Evolutionary conservation across 2,888 invertebrate species (phyloP).

Genomic region (Acleris laterana): DNA sequence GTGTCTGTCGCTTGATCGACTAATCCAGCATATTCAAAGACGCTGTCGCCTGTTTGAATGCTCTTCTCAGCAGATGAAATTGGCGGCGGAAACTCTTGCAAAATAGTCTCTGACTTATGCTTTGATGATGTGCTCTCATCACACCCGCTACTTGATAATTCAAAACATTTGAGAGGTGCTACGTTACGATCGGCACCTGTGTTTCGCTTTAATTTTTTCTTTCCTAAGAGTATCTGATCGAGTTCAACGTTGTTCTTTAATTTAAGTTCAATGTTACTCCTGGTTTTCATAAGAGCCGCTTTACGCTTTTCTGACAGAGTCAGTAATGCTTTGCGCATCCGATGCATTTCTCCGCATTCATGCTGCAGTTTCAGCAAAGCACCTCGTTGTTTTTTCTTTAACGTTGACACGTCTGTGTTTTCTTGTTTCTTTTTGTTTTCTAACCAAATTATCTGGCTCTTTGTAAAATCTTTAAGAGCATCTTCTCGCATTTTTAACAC

Average conservation of each 20-base stretch:
- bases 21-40: conserved; percentile 38
- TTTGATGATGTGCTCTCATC: conserved; percentile 63
- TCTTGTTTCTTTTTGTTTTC: conserved; percentile 78
- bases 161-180: conserved; percentile 75
- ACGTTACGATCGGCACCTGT: conserved; percentile 55
- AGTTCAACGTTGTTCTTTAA: conserved; percentile 67
- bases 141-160: conserved; percentile 74
- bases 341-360: conserved; percentile 88
- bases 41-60: conserved; percentile 66
- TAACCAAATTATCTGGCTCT: conserved; percentile 78
- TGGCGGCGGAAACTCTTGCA: conserved; percentile 36
- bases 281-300: conserved; percentile 74
- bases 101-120: conserved; percentile 41
- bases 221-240: conserved; percentile 66
- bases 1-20: conserved; percentile 53
- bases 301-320: conserved; percentile 74
- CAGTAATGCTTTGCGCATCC: conserved; percentile 77
- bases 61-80: conserved; percentile 63
- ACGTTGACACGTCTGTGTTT: conserved; percentile 75
- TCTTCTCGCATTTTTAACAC: conserved; percentile 79
- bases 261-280: conserved; percentile 74
- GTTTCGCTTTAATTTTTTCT: conserved; percentile 69
- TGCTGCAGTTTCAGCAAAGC: conserved; percentile 86
- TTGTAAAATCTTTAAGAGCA: conserved; percentile 77
- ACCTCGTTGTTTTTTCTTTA: conserved; percentile 88